Conservation (phyloP, 2,888 invertebrate genomes). For the Prosapia bicincta region DNA sequence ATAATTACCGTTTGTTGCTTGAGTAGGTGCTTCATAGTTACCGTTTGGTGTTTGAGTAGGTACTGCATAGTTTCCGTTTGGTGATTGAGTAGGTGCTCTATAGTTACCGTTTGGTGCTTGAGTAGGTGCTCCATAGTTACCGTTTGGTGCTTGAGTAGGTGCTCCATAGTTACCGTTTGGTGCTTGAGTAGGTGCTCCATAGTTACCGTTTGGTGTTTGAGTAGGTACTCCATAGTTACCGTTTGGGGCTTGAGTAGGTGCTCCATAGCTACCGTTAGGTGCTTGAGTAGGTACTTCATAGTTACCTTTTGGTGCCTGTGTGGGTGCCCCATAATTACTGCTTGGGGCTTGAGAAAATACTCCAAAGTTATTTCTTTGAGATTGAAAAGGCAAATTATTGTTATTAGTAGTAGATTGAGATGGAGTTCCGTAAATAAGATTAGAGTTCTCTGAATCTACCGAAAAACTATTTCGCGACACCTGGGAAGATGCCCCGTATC, state of each 20-base stretch:
- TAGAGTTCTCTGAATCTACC: constrained; percentile 29
- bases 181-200: constrained; percentile 29
- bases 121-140: constrained; percentile 11
- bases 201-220: constrained; percentile 30
- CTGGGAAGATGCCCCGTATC: constrained; percentile 34
- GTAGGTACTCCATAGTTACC: background rate
- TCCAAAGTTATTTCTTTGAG: constrained; percentile 28
- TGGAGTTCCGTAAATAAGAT: constrained; percentile 30
- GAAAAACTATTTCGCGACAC: constrained; percentile 37
- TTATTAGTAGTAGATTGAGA: constrained; percentile 30
- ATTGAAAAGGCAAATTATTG: constrained; percentile 31
- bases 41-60: constrained; percentile 32
- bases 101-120: constrained; percentile 32
- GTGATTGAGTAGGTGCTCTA: constrained; percentile 28
- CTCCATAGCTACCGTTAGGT: constrained; percentile 32
- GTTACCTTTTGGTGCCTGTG: constrained; percentile 8
- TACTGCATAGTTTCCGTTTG: constrained; percentile 31
- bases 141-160: constrained; percentile 16
- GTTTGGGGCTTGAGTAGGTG: constrained; percentile 32
- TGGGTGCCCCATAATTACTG: background rate
- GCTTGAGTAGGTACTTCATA: constrained; percentile 20
- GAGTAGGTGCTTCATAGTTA: constrained; percentile 34
- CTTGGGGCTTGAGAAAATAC: background rate
- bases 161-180: constrained; percentile 24
- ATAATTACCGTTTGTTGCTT: constrained; percentile 33